These are phyloP conservation scores for Chaetodon auriga DNA, from an alignment of 2,113 vertebrate species.

Conservation along the genomic window DNA sequence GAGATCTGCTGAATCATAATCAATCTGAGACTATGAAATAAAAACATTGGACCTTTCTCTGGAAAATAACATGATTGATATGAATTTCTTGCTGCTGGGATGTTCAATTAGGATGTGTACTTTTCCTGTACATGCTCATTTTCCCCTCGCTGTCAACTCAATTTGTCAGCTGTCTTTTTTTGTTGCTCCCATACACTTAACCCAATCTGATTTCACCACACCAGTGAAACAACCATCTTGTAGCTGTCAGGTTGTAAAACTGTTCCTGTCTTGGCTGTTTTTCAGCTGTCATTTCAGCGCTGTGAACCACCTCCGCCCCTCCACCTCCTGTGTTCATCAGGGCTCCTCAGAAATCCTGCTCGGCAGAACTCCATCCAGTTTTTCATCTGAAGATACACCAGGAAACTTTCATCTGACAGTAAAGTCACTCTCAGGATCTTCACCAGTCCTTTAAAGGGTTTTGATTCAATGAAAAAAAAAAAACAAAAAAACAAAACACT, in stretches of 20 bases:
- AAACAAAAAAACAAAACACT: background rate
- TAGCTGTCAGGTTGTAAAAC: conserved; percentile 55
- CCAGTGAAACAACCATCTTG: conserved; percentile 60
- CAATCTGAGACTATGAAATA: background rate
- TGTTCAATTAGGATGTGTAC: conserved; percentile 5
- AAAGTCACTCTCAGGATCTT: conserved; percentile 11
- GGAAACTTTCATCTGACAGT: conserved; percentile 30
- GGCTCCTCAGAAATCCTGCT: conserved; percentile 26
- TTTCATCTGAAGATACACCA: background rate
- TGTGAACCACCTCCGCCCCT: conserved; percentile 29
- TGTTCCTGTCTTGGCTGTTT: conserved; percentile 52
- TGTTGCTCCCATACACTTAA: conserved; percentile 8
- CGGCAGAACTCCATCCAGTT: conserved; percentile 21
- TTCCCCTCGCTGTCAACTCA: conserved; percentile 39
- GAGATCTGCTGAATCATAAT: background rate
- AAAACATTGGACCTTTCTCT: background rate
- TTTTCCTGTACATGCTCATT: conserved; percentile 19
- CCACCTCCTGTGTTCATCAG: conserved; percentile 21
- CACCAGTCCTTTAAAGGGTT: background rate
- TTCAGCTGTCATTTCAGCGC: conserved; percentile 58
- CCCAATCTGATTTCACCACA: conserved; percentile 52
- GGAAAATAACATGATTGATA: background rate
- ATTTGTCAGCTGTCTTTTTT: conserved; percentile 42
- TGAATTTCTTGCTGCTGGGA: background rate
- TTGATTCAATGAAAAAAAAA: background rate